Base-by-base conservation (phyloP, 2,113 vertebrate genomes). In the Boleophthalmus pectinirostris region DNA sequence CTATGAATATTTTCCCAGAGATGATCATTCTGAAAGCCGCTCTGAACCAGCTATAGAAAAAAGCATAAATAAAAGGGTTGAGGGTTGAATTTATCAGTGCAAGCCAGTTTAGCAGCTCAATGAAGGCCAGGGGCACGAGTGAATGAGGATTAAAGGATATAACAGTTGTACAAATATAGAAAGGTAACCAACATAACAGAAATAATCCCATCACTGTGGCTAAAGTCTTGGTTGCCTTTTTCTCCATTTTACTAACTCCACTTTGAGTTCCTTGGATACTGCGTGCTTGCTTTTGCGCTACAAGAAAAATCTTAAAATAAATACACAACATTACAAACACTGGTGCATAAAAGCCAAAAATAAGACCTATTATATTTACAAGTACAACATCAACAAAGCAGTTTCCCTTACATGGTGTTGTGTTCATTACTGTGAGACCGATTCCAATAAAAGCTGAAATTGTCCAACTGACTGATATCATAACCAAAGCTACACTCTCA, bases 31-130 rank as follows among this genome's bases (percentile, higher is more conserved):
- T 58, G 9, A 58, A 58, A 15, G 56, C 56, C 1, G 23, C 56
- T 58, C 56, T 14, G 56, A 58, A 58, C 56, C 56, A 58, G 23
- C 56, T 58, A n/a, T 58, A 58, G 56, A 58, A 58, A 23, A 58
- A 25, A 58, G 23, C 56, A 4, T 58, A 58, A 12, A 58, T 58
- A 25, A 58, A 58, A 0, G 56, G 56, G 23, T 58, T 58, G 12
- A 58, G 23, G 23, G 56, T 58, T 25, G 56, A 58, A 58, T 58
- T 58, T 25, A 58, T 13, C 23, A 58, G 56, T 5, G 56, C 56
- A 1, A 58, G 5, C 56, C 56, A 58, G 23, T 58, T 58, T 24
- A 58, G 56, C 5, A 58, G 13, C 14, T 58, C 56, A 15, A 58
- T 58, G 56, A 58, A 58, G 23, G 23, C 12, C 23, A 58, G 23